Evolutionary conservation across 2,113 vertebrate genomes (phyloP).

Genomic region (Oreamnos americanus): DNA sequence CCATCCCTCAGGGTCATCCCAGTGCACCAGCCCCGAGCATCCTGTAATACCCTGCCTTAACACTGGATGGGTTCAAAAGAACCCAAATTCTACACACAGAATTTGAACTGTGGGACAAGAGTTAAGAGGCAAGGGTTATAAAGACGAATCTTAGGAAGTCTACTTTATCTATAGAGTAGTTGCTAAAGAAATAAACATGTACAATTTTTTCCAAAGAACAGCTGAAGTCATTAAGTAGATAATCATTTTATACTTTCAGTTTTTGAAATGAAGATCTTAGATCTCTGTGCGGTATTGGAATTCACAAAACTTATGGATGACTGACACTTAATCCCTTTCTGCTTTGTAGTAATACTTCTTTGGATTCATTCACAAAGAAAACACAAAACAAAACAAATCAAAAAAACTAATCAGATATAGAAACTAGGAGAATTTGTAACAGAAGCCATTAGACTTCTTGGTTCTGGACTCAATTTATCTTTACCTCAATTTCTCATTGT

Average conservation of each 20-base stretch:
- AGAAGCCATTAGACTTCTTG: background rate
- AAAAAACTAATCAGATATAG: background rate
- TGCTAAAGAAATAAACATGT: background rate
- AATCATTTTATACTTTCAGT: background rate
- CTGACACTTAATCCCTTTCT: background rate
- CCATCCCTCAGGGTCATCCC: too few relatives aligned
- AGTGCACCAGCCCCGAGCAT: too few relatives aligned
- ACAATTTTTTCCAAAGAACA: background rate
- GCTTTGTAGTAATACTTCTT: background rate
- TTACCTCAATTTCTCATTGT: background rate
- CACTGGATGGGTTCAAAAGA: background rate
- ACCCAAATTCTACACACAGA: background rate
- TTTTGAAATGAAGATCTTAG: background rate
- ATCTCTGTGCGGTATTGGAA: background rate
- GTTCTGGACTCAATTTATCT: background rate
- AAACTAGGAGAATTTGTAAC: background rate
- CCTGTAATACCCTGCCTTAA: background rate
- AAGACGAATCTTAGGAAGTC: background rate
- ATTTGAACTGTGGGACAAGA: background rate
- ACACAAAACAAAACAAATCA: background rate
- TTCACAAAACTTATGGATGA: background rate
- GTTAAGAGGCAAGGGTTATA: background rate
- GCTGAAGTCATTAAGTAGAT: background rate
- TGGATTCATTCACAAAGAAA: slow-evolving; percentile 1
- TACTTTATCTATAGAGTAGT: background rate